Base-by-base conservation (phyloP, 2,888 invertebrate species). In the Coelopa pilipes region DNA sequence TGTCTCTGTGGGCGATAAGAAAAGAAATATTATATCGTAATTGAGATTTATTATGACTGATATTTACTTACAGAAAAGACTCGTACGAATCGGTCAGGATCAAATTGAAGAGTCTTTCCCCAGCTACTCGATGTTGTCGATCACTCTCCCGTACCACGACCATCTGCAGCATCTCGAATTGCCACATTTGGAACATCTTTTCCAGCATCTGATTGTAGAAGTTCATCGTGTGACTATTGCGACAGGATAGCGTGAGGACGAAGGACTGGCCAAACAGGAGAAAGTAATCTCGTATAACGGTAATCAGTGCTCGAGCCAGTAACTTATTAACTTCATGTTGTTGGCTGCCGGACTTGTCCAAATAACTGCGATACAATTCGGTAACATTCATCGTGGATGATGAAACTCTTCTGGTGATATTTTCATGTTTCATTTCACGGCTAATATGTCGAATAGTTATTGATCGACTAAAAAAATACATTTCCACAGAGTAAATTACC, bases 201-300 rank as follows among this genome's bases (percentile, higher is more conserved):
- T 76, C 78, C 76, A 83, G 75, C 72, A 84, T 75, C 53, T 82
- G 80, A 69, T 81, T 82, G 72, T 81, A 85, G 72, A 83, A 84
- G n/a, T 79, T 79, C 74, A 80, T 79, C 0, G 80, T 80, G 5
- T 79, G 76, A 15, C 75, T 68, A 21, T 78, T 74, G 3, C 80
- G 78, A 53, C 82, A 84, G 50, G 79, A 80, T 0, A 84, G 49
- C 0, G 81, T 80, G 24, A 84, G 49, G 4, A 82, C 79, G 72
- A 85, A 76, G 4, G 81, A 81, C 0, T 80, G 79, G 4, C 81
- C 80, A 70, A 79, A 74, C 19, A 73, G 78, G 45, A 81, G 65
- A 13, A 84, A 80, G 49, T 81, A 79, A 15, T 75, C 55, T 34
- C 79, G 78, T 19, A 85, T 81, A 69, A 85, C 79, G 68, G 80